These are phyloP conservation scores for Solea solea DNA, from an alignment of 2,113 vertebrate genomes.

Conservation along the genomic window DNA sequence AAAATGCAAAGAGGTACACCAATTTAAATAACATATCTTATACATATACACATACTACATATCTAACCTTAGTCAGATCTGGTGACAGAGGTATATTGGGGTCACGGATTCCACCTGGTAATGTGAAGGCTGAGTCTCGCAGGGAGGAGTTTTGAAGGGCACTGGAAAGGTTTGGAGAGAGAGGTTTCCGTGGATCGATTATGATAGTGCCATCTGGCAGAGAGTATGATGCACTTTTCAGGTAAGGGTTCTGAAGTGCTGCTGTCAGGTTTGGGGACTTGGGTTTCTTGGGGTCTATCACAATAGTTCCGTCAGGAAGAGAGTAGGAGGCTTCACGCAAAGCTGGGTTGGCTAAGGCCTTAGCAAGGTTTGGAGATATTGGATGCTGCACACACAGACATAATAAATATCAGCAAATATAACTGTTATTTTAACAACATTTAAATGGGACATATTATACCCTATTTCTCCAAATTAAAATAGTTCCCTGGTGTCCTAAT, in stretches of 20 bases:
- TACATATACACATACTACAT: neutral
- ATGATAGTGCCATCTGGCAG: constrained; percentile 79
- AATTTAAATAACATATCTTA: too few relatives aligned
- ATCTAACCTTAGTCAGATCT: constrained; percentile 62
- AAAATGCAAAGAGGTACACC: neutral
- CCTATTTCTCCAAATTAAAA: too few relatives aligned
- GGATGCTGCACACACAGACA: constrained; percentile 53
- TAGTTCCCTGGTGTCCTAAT: too few relatives aligned
- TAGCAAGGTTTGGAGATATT: constrained; percentile 71
- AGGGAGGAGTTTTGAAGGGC: constrained; percentile 75
- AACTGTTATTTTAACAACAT: too few relatives aligned
- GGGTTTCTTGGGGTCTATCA: constrained; percentile 61
- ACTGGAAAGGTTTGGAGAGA: constrained; percentile 69
- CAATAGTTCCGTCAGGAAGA: constrained; percentile 75
- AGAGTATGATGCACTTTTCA: constrained; percentile 78
- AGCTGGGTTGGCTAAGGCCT: constrained; percentile 66
- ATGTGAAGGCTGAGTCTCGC: constrained; percentile 60
- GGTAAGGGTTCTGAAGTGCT: constrained; percentile 77
- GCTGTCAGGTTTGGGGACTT: constrained; percentile 72
- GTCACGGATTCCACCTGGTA: constrained; percentile 73
- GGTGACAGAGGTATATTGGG: constrained; percentile 68
- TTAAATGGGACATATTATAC: too few relatives aligned
- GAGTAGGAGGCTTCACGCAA: constrained; percentile 69
- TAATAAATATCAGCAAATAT: neutral
- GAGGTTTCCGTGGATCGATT: constrained; percentile 73